Conservation (phyloP, 1,140 invertebrate genomes). For the Battus philenor region DNA sequence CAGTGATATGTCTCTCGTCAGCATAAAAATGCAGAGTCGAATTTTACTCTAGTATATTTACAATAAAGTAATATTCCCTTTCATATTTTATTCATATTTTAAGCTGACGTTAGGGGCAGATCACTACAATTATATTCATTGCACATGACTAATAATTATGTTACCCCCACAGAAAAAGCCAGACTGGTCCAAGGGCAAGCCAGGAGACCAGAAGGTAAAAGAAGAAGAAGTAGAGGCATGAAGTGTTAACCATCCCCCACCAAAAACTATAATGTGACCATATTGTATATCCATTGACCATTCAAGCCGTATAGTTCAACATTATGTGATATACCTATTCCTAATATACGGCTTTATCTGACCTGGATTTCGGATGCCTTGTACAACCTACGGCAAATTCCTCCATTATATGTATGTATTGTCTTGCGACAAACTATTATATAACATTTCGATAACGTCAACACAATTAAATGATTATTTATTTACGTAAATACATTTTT, state of each 20-base stretch:
- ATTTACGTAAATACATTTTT: conserved; percentile 68
- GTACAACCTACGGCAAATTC: conserved; percentile 30
- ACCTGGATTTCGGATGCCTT: conserved; percentile 25
- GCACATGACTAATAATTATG: conserved; percentile 18
- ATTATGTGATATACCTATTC: conserved; percentile 39
- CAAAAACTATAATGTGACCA: conserved; percentile 54
- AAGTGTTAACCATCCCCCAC: conserved; percentile 58
- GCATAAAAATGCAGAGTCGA: no score
- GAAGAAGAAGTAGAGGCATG: conserved; percentile 89
- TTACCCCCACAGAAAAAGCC: conserved; percentile 87
- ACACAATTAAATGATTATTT: conserved; percentile 62
- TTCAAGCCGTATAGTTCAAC: conserved; percentile 28
- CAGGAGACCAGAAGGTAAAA: conserved; percentile 92
- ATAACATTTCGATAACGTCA: conserved; percentile 49
- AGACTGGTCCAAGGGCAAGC: conserved; percentile 91
- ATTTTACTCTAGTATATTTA: no score
- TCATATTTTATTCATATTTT: no score
- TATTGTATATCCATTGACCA: conserved; percentile 27
- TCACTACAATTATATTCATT: background rate
- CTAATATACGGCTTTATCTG: conserved; percentile 21
- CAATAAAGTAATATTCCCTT: no score
- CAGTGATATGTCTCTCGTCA: no score
- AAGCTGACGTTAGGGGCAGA: background rate
- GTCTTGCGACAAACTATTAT: conserved; percentile 31
- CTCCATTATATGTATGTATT: conserved; percentile 37